A percentile compares a stretch with the other conserved stretches of the same genome.
These are phyloP conservation scores for Sinotaia quadrata DNA, from an alignment of 2,888 invertebrate genomes.

Conservation along the genomic window DNA sequence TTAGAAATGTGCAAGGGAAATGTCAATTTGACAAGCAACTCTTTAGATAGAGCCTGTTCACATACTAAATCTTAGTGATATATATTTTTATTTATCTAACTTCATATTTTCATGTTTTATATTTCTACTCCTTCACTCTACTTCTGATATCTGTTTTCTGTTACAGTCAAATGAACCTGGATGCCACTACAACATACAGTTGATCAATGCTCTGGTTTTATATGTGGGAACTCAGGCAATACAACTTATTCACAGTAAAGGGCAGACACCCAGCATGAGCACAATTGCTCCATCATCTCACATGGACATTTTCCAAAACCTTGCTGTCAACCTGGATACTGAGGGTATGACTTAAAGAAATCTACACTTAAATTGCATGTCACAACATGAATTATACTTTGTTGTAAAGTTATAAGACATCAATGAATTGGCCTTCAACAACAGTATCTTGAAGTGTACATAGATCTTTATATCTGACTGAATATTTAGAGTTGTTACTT, in stretches of 20 bases:
- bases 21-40: background rate
- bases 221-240: slow-evolving; percentile 99
- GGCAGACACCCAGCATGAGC: slow-evolving; percentile 93
- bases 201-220: slow-evolving; percentile 97
- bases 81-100: no score
- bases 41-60: background rate
- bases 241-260: slow-evolving; percentile 89
- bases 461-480: no score
- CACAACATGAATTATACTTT: no score
- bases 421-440: no score
- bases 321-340: slow-evolving; percentile 97
- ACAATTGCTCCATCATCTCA: slow-evolving; percentile 97
- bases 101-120: no score
- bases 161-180: slow-evolving; percentile 79
- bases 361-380: no score
- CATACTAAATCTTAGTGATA: background rate
- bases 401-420: no score
- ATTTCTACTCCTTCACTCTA: no score
- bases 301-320: slow-evolving; percentile 99
- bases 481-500: no score
- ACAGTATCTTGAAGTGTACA: no score
- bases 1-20: no score
- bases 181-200: slow-evolving; percentile 92
- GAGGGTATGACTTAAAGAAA: slow-evolving; percentile 88
- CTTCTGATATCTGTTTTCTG: no score